phyloP scores from a whole-genome alignment of 1,140 invertebrate genomes.

The Drosophila sproati region DNA sequence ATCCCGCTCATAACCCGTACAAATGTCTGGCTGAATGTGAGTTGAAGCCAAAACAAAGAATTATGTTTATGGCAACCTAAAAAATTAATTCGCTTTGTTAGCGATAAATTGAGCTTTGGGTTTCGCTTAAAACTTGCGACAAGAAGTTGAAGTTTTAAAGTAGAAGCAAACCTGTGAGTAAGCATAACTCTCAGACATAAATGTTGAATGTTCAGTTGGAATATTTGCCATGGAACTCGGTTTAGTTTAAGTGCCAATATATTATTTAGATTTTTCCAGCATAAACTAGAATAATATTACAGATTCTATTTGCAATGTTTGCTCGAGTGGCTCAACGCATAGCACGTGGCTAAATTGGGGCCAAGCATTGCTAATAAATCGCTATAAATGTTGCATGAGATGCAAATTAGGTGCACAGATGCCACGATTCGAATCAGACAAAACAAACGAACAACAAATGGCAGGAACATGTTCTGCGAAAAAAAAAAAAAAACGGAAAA shows the following conservation, averaged over 20 bases:
- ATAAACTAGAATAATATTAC: too few species aligned
- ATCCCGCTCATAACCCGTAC: background rate
- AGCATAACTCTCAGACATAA: too few species aligned
- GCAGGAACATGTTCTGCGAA: conserved; percentile 5
- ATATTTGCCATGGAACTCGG: too few species aligned
- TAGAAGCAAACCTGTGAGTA: too few species aligned
- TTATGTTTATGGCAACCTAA: background rate
- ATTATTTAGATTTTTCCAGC: too few species aligned
- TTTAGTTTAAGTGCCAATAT: too few species aligned
- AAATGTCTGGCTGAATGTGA: background rate
- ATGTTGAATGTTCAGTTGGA: too few species aligned
- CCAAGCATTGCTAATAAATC: conserved; percentile 66
- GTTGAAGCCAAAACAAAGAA: background rate
- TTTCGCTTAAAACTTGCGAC: background rate
- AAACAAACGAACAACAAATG: conserved; percentile 10
- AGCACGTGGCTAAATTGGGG: conserved; percentile 45
- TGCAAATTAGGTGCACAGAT: conserved; percentile 38
- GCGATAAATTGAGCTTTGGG: background rate
- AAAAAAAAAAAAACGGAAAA: background rate
- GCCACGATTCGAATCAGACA: conserved; percentile 4
- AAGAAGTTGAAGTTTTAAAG: too few species aligned
- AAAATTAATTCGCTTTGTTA: background rate
- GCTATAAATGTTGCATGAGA: conserved; percentile 58
- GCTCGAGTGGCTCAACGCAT: background rate
- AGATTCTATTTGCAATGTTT: too few species aligned